Evolutionary conservation across 2,888 invertebrate species (phyloP), one percentile per base, ranked within the genome.

Genomic region (Lycaena phlaeas): DNA sequence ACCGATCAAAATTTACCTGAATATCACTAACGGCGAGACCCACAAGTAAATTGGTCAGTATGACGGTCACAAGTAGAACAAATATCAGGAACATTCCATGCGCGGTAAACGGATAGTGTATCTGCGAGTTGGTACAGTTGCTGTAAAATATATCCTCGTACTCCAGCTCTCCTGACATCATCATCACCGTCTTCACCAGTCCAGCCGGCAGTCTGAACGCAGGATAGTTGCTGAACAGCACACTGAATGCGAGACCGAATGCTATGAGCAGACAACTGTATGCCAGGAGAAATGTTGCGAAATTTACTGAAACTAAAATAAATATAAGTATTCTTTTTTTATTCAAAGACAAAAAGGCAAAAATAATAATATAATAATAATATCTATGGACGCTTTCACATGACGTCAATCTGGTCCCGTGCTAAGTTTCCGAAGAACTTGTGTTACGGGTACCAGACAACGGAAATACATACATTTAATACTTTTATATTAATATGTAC

Each of bases 91-190:
- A 92, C 78, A 94, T 88, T 2, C 90, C 79, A 52, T 94, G 93
- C 0, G 93, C 88, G 0, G 94, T 93, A 6, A 89, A 86, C 0
- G 90, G 89, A 62, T 91, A 92, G 43, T 88, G 79, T 7, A 91
- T 85, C 30, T 77, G 69, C 1, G 77, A 67, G 27, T 69, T 70
- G 1, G 73, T 69, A 40, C 64, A 66, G 43, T 87, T 84, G 27
- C 79, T 84, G 52, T 91, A 93, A 63, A 94, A 94, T 48, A 94
- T 91, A 54, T 94, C 93, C 62, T 94, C 94, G 51, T 92, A 93
- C 63, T 94, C 94, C 36, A 94, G 64, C 66, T 95, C 94, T 0
- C 94, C 94, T 0, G 93, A 92, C 94, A 95, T 93, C 94, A 95
- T 94, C 55, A 94, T 91, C 9, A 94, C 88, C 0, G 93, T 92